These are phyloP conservation scores for Falco peregrinus DNA, from an alignment of 2,797 vertebrate genomes.

Conservation along the genomic window DNA sequence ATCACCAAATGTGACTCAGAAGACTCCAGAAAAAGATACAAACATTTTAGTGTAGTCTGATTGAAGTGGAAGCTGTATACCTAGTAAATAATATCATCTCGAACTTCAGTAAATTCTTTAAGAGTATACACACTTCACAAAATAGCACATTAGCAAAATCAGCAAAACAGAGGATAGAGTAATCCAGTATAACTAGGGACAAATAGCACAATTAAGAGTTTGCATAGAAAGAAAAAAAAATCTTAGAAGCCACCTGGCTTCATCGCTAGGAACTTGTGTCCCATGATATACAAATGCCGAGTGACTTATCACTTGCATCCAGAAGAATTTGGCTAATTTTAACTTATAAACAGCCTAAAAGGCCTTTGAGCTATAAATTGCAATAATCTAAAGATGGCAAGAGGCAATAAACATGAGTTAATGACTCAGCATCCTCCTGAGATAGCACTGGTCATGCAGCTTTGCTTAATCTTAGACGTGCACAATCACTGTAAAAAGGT, in stretches of 20 bases:
- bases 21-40: neutral
- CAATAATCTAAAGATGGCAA: slow-evolving; percentile 64
- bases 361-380: slow-evolving; percentile 65
- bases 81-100: neutral
- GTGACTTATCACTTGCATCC: slow-evolving; percentile 45
- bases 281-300: slow-evolving; percentile 49
- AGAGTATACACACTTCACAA: neutral
- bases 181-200: neutral
- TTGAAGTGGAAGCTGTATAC: neutral
- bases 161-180: neutral
- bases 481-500: slow-evolving; percentile 58
- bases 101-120: neutral
- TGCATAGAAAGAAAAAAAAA: neutral
- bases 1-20: neutral
- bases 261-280: slow-evolving; percentile 14
- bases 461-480: slow-evolving; percentile 37
- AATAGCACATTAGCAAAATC: neutral
- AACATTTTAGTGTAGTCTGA: neutral
- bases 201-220: neutral
- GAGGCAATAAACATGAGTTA: slow-evolving; percentile 64
- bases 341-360: slow-evolving; percentile 62
- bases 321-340: slow-evolving; percentile 66
- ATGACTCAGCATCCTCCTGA: slow-evolving; percentile 58
- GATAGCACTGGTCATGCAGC: slow-evolving; percentile 61
- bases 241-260: neutral